Conservation (phyloP, 1,140 invertebrate species). For the Adoxophyes honmai region DNA sequence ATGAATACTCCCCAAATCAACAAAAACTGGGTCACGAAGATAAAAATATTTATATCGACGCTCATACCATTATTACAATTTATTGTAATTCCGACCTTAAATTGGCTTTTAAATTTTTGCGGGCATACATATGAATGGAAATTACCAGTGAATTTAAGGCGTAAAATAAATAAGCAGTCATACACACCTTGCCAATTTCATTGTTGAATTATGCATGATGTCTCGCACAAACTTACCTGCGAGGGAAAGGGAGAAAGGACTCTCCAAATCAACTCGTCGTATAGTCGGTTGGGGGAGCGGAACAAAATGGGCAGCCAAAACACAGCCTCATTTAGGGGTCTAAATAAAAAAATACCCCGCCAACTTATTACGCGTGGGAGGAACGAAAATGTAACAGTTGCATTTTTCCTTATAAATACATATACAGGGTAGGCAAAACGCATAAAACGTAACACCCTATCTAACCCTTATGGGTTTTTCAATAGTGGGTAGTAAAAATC, state of each 20-base stretch:
- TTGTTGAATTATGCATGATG: constrained; percentile 74
- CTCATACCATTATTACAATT: background rate
- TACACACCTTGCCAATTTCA: constrained; percentile 70
- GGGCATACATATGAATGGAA: constrained; percentile 45
- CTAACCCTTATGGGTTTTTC: too few species aligned
- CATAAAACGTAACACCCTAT: too few species aligned
- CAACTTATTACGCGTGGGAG: constrained; percentile 36
- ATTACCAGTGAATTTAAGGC: constrained; percentile 60
- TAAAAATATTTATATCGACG: constrained; percentile 2
- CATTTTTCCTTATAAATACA: too few species aligned
- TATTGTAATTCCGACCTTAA: constrained; percentile 17
- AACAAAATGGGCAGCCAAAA: constrained; percentile 54
- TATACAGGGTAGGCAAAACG: too few species aligned
- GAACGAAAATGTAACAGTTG: background rate
- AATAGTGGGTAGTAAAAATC: too few species aligned
- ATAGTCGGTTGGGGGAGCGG: constrained; percentile 45
- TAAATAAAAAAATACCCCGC: constrained; percentile 44
- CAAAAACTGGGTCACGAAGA: background rate
- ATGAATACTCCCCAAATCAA: constrained; percentile 10
- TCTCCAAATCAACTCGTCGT: constrained; percentile 50
- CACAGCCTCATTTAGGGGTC: constrained; percentile 39
- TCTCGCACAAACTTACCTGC: constrained; percentile 57
- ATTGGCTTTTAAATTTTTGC: constrained; percentile 27
- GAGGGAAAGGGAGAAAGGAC: constrained; percentile 30
- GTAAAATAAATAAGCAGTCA: constrained; percentile 68